A percentile compares a stretch with the other conserved stretches of the same genome.
Conservation (phyloP, 35 echinoderm and acorn worm species). For the Eucidaris tribuloides region DNA sequence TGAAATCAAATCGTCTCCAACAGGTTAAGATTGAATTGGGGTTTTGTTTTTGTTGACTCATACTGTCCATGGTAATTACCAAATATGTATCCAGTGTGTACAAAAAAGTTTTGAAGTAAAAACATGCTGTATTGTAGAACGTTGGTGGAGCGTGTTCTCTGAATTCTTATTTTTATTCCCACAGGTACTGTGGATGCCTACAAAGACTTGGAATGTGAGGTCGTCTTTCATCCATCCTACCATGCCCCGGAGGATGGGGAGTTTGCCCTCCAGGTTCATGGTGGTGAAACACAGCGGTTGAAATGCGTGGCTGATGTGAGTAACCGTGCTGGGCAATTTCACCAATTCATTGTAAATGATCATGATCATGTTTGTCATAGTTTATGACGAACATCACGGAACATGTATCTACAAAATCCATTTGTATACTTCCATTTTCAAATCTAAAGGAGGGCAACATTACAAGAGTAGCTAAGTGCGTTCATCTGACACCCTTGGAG, state of each 20-base stretch:
- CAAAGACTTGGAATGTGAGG: constrained; percentile 96
- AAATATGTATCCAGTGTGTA: too few species aligned
- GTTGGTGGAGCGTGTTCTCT: too few species aligned
- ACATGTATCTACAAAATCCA: not conserved
- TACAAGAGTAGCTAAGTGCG: too few species aligned
- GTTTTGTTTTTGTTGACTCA: too few species aligned
- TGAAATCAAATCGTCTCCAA: too few species aligned
- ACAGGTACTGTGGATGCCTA: constrained; percentile 83
- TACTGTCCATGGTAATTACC: too few species aligned
- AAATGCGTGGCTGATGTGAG: constrained; percentile 96
- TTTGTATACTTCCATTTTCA: not conserved
- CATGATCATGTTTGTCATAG: not conserved
- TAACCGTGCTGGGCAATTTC: too few species aligned
- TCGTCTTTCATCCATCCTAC: constrained; percentile 94
- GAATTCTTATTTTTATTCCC: too few species aligned
- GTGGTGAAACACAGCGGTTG: constrained; percentile 66
- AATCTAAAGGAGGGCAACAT: not conserved
- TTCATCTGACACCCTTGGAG: too few species aligned
- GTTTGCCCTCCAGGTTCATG: constrained; percentile 86
- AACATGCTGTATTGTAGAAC: too few species aligned
- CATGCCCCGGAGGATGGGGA: constrained; percentile 94
- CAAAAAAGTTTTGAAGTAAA: too few species aligned
- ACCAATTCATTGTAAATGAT: not conserved
- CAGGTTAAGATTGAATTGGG: too few species aligned
- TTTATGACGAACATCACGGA: not conserved